Conservation (phyloP, 2,888 invertebrate species). For the Cistogaster globosa region DNA sequence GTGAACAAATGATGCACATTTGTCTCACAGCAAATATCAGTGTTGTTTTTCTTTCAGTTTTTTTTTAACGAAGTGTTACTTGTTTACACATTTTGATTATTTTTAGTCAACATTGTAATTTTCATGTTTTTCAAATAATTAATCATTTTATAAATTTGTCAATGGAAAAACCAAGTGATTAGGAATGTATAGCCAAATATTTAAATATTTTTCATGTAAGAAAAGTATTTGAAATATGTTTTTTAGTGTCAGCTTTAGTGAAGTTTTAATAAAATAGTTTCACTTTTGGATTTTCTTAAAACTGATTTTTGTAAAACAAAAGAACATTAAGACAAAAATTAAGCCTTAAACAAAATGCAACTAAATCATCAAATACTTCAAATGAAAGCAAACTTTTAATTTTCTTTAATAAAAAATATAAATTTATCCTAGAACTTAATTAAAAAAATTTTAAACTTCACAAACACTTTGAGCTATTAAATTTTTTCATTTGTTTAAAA, state of each 20-base stretch:
- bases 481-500: slow-evolving; percentile 59
- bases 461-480: background rate
- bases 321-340: background rate
- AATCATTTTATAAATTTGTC: slow-evolving; percentile 67
- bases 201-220: background rate
- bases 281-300: background rate
- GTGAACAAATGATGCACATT: background rate
- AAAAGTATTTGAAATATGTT: slow-evolving; percentile 12
- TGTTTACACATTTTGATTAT: slow-evolving; percentile 66
- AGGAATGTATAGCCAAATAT: background rate
- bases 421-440: too few relatives aligned
- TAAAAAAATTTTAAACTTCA: background rate
- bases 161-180: slow-evolving; percentile 17
- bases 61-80: slow-evolving; percentile 60
- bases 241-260: background rate
- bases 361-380: too few relatives aligned
- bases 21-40: slow-evolving; percentile 10
- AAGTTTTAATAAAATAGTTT: background rate
- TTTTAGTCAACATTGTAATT: slow-evolving; percentile 48
- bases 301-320: background rate
- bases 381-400: too few relatives aligned
- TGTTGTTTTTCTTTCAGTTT: slow-evolving; percentile 10
- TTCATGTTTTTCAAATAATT: slow-evolving; percentile 35
- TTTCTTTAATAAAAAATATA: too few relatives aligned
- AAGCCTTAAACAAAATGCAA: too few relatives aligned